Percentiles rank a stretch among this genome's conserved stretches.
phyloP scores from a whole-genome alignment of 2,888 invertebrate species.

The Sinhomidia bicolor region DNA sequence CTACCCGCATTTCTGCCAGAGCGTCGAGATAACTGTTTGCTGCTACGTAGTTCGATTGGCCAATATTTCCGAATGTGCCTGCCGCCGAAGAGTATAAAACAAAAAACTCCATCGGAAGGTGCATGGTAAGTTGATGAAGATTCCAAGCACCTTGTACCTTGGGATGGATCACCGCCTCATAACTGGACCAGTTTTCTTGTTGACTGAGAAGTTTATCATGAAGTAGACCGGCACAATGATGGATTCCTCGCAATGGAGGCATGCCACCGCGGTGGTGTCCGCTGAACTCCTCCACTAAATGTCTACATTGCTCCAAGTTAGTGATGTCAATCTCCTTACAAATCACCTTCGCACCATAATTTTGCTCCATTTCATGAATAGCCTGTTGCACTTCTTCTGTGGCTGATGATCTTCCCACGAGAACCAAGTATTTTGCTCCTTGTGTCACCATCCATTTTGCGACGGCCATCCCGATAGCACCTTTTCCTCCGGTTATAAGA shows the following conservation, averaged over 20 bases:
- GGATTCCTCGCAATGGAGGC: conserved; percentile 55
- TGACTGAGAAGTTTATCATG: conserved; percentile 34
- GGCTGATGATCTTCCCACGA: conserved; percentile 30
- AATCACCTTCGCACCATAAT: background rate
- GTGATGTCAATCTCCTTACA: background rate
- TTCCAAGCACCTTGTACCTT: conserved; percentile 52
- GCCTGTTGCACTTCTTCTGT: background rate
- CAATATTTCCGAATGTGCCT: conserved; percentile 36
- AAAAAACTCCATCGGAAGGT: conserved; percentile 52
- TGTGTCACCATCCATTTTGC: conserved; percentile 43
- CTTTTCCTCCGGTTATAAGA: conserved; percentile 55
- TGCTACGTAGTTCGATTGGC: conserved; percentile 54
- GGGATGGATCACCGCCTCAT: conserved; percentile 5
- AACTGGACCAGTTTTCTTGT: conserved; percentile 40
- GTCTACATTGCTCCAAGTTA: background rate
- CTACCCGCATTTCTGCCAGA: background rate
- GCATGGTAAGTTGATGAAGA: conserved; percentile 21
- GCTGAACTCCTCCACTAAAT: background rate
- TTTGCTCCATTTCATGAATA: background rate
- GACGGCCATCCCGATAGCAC: conserved; percentile 53
- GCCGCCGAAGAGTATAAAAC: conserved; percentile 55
- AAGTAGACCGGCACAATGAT: conserved; percentile 46
- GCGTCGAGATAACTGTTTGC: conserved; percentile 61
- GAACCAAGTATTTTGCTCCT: conserved; percentile 48
- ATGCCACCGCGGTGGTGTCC: background rate